Percentiles rank a stretch among this genome's conserved stretches.
Conservation (phyloP, 2,113 vertebrate genomes). For the Apodemus sylvaticus region DNA sequence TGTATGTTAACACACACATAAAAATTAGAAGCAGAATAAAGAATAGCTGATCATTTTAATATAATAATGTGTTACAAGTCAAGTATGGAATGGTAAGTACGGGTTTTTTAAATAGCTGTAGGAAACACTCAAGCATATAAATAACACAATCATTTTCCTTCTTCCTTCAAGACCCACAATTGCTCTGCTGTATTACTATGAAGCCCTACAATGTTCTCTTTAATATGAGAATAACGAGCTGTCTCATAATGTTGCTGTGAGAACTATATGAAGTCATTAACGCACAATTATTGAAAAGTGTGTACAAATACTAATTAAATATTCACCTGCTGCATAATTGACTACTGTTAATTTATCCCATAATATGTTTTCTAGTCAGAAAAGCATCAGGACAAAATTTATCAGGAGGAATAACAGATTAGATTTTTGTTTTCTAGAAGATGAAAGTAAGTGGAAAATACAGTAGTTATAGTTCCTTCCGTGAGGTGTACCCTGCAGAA, state of each 20-base stretch:
- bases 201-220: not conserved
- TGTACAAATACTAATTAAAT: not conserved
- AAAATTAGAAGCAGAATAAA: not conserved
- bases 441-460: conserved; percentile 16
- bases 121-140: not conserved
- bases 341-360: not conserved
- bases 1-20: not conserved
- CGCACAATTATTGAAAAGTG: not conserved
- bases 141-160: not conserved
- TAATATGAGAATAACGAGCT: not conserved
- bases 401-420: not conserved
- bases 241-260: not conserved
- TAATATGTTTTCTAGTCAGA: not conserved
- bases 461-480: not conserved
- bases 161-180: not conserved
- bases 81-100: not conserved
- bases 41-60: not conserved
- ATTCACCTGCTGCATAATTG: not conserved
- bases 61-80: not conserved
- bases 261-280: not conserved
- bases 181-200: not conserved
- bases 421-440: conserved; percentile 17
- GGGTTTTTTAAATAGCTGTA: not conserved
- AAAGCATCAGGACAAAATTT: not conserved
- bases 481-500: not conserved